phyloP scores from a whole-genome alignment of 2,113 vertebrate species.

The Chionodraco myersi region DNA sequence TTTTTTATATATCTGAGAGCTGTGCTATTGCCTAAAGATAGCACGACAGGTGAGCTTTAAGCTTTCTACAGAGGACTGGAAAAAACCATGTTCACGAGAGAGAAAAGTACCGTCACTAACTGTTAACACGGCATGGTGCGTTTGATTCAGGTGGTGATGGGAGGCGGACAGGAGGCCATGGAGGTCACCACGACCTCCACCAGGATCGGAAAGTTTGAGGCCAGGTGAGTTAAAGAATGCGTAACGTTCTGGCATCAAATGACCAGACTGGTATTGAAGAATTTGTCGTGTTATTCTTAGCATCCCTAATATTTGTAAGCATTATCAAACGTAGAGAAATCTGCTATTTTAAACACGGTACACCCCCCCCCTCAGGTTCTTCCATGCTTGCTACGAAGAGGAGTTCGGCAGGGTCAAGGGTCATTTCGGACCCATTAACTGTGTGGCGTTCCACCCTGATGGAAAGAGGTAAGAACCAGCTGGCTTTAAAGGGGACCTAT shows the following conservation, averaged over 20 bases:
- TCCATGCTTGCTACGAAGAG: conserved; percentile 96
- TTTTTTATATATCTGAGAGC: too few species aligned
- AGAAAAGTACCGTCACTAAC: neutral
- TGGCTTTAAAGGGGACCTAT: too few species aligned
- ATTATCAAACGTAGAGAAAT: too few species aligned
- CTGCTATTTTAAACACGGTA: too few species aligned
- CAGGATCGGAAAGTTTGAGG: conserved; percentile 98
- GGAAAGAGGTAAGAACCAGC: conserved; percentile 90
- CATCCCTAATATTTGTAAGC: too few species aligned
- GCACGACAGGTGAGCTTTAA: too few species aligned
- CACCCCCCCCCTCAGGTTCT: conserved; percentile 85
- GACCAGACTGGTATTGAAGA: too few species aligned
- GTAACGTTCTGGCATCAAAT: too few species aligned
- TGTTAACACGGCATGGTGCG: neutral
- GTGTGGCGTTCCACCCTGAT: conserved; percentile 96
- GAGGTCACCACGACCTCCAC: conserved; percentile 98
- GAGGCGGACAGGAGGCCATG: conserved; percentile 98
- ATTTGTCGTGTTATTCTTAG: too few species aligned
- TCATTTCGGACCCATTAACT: conserved; percentile 98
- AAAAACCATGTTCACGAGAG: too few species aligned
- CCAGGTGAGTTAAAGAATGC: conserved; percentile 84
- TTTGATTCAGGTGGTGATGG: conserved; percentile 91
- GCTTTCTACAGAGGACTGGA: too few species aligned
- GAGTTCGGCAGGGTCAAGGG: conserved; percentile 98
- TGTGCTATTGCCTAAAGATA: too few species aligned